Base-by-base conservation (phyloP, 2,113 vertebrate genomes). In the Tonatia bakeri region DNA sequence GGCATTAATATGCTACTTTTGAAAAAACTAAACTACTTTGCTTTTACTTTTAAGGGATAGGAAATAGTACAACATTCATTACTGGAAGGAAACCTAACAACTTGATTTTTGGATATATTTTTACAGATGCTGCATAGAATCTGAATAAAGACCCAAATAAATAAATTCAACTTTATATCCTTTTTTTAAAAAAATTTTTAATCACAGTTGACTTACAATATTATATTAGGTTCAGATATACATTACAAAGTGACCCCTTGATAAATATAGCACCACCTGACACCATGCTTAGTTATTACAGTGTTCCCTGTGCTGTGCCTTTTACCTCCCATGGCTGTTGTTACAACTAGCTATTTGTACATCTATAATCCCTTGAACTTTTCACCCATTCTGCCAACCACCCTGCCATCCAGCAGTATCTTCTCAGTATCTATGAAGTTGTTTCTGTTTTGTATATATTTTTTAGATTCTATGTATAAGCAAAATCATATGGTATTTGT, bases 101-200 rank as follows among this genome's bases (percentile, higher is more conserved):
- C 54, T 65, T 87, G 38, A 87, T 73, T 65, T 65, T 36, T 87
- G 54, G 54, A 20, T 91, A 14, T 87, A 26, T 87, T 45, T 47
- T 38, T 69, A 69, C 4, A 86, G 64, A 43, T 72, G n/a, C 22
- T 86, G 43, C 7, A 52, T 76, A 24, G 6, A 86, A 38, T 93
- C 81, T 87, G 89, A 95, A 45, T 54, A 87, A 75, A 95, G 17
- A 73, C 28, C 45, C 52, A 87, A 31, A 95, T 86, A 72, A 36
- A 87, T 87, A 38, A 52, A 90, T 67, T 76, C 33, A 77, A 13
- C n/a, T 50, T 94, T 85, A 50, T 77, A 50, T 54, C 12, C 36
- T 56, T 22, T 73, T 70, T 40, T 70, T 24, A 22, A 38, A 38
- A 70, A 10, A 10, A 10, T 11, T 59, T 59, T 24, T 24, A 59